Conservation (phyloP, 2,888 invertebrate genomes). For the Philereme transversata region DNA sequence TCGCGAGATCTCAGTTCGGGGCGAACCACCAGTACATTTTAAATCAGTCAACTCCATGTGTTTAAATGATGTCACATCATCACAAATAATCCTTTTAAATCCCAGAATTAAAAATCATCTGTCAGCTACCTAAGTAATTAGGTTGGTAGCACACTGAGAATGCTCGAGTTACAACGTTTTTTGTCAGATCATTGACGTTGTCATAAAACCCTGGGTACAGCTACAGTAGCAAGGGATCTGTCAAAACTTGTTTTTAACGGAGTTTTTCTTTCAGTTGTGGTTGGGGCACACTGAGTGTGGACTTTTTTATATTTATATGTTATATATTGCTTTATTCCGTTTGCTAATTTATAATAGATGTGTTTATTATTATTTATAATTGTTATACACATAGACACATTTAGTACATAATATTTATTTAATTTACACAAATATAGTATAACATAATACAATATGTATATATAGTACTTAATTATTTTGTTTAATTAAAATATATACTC, state of each 20-base stretch:
- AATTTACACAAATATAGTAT: too few relatives aligned
- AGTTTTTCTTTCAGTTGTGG: conserved; percentile 29
- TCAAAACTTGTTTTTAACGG: conserved; percentile 37
- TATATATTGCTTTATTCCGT: too few relatives aligned
- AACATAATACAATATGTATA: too few relatives aligned
- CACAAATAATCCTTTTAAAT: conserved; percentile 4
- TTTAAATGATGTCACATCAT: not conserved
- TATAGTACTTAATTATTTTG: too few relatives aligned
- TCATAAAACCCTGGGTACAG: conserved; percentile 41
- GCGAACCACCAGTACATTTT: too few relatives aligned
- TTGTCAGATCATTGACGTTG: conserved; percentile 42
- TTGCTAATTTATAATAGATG: too few relatives aligned
- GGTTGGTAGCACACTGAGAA: conserved; percentile 34
- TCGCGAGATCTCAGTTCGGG: too few relatives aligned
- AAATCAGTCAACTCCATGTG: not conserved
- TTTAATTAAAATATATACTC: too few relatives aligned
- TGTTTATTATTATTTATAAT: too few relatives aligned
- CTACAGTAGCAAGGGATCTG: conserved; percentile 44
- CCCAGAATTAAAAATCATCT: conserved; percentile 23
- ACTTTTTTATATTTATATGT: too few relatives aligned
- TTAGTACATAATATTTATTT: too few relatives aligned
- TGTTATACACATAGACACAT: too few relatives aligned
- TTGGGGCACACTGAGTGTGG: conserved; percentile 34
- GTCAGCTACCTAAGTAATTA: conserved; percentile 34
- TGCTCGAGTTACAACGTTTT: conserved; percentile 34